These are phyloP conservation scores for Acleris literana DNA, from an alignment of 2,888 invertebrate species.

Conservation along the genomic window DNA sequence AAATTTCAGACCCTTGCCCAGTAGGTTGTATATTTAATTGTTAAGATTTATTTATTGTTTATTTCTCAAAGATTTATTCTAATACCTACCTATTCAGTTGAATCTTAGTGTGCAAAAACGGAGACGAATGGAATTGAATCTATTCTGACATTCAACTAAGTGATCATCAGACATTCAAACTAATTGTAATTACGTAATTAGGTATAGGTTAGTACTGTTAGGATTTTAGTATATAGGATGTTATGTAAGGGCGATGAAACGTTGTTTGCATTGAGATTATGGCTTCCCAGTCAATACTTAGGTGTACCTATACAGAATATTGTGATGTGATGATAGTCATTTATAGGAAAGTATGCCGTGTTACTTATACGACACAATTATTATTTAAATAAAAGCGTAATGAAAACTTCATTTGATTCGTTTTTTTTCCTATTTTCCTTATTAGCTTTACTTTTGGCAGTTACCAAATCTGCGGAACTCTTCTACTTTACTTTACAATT, in stretches of 20 bases:
- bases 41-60: neutral
- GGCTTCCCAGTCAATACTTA: constrained; percentile 31
- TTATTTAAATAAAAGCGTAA: constrained; percentile 26
- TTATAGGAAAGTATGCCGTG: constrained; percentile 20
- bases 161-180: too few relatives aligned
- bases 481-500: too few relatives aligned
- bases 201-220: too few relatives aligned
- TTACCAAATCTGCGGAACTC: too few relatives aligned
- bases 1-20: constrained; percentile 50
- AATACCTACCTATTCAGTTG: neutral
- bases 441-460: too few relatives aligned
- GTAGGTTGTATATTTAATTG: constrained; percentile 20
- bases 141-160: too few relatives aligned
- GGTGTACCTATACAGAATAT: constrained; percentile 19
- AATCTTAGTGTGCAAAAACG: too few relatives aligned
- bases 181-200: too few relatives aligned
- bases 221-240: too few relatives aligned
- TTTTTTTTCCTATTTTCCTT: neutral
- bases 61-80: neutral
- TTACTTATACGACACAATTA: constrained; percentile 13
- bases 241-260: too few relatives aligned
- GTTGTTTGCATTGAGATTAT: constrained; percentile 29
- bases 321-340: constrained; percentile 36
- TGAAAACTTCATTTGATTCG: neutral
- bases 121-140: too few relatives aligned